Percentiles rank a stretch among this genome's conserved stretches.
Conservation (phyloP, 2,113 vertebrate genomes). For the Sapajus apella region DNA sequence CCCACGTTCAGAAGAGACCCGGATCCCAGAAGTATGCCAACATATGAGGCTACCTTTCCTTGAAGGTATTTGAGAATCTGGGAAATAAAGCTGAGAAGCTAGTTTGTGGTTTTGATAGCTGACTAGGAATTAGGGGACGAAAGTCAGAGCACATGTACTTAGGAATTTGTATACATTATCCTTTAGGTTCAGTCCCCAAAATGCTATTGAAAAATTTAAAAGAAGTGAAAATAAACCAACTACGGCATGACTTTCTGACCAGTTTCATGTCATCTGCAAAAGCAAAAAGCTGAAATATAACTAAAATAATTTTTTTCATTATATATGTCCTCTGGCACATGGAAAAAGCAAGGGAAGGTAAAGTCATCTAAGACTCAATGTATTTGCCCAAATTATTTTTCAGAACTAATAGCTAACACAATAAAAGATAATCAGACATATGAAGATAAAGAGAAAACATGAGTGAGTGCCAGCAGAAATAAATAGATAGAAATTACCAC, state of each 20-base stretch:
- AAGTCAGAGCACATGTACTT: neutral
- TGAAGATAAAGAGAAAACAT: neutral
- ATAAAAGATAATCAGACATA: neutral
- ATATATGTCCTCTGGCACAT: neutral
- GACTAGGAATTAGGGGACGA: neutral
- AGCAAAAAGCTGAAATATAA: neutral
- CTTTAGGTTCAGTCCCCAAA: neutral
- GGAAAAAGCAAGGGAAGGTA: neutral
- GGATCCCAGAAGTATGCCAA: neutral
- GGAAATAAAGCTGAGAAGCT: neutral
- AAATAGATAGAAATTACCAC: neutral
- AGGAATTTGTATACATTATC: neutral
- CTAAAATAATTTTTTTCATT: neutral
- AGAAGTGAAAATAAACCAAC: neutral
- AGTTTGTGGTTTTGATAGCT: neutral
- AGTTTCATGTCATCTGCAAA: neutral
- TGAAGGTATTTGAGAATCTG: neutral
- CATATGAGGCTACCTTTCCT: fast-evolving
- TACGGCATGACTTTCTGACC: neutral
- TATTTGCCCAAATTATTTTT: neutral
- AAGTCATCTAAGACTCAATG: neutral
- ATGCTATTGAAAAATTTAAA: neutral
- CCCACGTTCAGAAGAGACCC: neutral
- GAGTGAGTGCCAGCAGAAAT: neutral
- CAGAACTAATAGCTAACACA: neutral